These are phyloP conservation scores for Triplophysa tibetana DNA, from an alignment of 2,113 vertebrate species.

Conservation along the genomic window DNA sequence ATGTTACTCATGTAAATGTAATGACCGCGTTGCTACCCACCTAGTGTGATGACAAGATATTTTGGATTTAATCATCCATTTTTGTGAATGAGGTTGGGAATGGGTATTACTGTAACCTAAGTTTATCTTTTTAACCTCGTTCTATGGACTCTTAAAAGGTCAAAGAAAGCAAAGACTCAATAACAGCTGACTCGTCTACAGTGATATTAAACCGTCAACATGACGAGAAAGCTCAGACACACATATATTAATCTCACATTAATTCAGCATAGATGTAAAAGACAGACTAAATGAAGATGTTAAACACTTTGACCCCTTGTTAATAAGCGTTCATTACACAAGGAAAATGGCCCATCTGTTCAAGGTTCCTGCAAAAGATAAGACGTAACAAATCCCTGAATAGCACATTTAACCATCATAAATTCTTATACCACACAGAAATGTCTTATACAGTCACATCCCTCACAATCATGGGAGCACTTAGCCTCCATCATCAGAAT, in stretches of 20 bases:
- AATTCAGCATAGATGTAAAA: constrained; percentile 17
- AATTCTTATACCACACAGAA: constrained; percentile 29
- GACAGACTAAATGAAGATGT: constrained; percentile 42
- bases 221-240: constrained; percentile 12
- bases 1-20: too few species aligned
- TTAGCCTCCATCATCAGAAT: constrained; percentile 37
- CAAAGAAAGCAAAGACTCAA: constrained; percentile 5
- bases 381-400: constrained; percentile 39
- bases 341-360: constrained; percentile 39
- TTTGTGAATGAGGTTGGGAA: not conserved
- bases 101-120: not conserved
- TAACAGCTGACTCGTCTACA: not conserved
- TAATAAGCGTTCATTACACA: constrained; percentile 50
- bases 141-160: constrained; percentile 28
- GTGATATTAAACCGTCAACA: not conserved
- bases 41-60: not conserved
- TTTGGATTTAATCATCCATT: not conserved
- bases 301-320: constrained; percentile 31
- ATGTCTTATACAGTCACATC: constrained; percentile 40
- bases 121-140: constrained; percentile 9
- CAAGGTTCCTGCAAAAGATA: constrained; percentile 43
- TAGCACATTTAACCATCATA: constrained; percentile 37
- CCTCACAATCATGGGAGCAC: constrained; percentile 30
- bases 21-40: too few species aligned
- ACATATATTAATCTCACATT: not conserved